phyloP scores from a whole-genome alignment of 2,113 vertebrate genomes.

The Balaeniceps rex region DNA sequence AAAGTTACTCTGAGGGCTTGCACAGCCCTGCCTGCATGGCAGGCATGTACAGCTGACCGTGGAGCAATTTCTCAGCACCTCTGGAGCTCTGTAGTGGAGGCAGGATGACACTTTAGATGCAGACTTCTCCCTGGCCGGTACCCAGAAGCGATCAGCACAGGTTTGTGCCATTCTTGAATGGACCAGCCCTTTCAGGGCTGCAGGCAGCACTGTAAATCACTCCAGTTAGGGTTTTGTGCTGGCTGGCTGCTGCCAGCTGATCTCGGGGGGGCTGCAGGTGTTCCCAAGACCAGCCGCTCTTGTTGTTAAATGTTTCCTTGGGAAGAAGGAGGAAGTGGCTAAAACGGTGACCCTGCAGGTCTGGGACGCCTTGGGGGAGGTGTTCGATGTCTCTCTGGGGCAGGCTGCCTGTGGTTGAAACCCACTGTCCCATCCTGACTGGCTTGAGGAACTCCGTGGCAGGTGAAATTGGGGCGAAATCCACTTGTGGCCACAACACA shows the following conservation, averaged over 20 bases:
- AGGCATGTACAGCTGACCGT: accelerated
- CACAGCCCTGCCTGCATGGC: neutral
- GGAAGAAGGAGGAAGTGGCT: neutral
- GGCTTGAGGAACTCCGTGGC: neutral
- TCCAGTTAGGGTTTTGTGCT: neutral
- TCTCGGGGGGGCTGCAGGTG: neutral
- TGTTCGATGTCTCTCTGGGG: neutral
- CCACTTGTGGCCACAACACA: neutral
- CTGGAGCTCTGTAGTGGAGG: neutral
- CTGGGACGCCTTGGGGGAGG: neutral
- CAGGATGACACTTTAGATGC: neutral
- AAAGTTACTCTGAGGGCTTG: neutral
- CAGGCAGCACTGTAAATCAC: neutral
- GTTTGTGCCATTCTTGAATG: neutral
- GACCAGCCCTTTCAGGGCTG: neutral
- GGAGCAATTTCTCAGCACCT: neutral
- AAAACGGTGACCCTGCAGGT: neutral
- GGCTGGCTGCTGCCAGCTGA: neutral
- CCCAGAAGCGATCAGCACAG: neutral
- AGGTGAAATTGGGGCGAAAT: neutral
- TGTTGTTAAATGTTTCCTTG: neutral
- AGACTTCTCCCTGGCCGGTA: neutral
- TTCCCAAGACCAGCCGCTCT: neutral
- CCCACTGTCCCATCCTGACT: accelerated
- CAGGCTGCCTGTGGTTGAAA: neutral